A percentile compares a stretch with the other conserved stretches of the same genome.
These are phyloP conservation scores for Botia kubotai DNA, from an alignment of 2,797 vertebrate genomes.

Conservation along the genomic window DNA sequence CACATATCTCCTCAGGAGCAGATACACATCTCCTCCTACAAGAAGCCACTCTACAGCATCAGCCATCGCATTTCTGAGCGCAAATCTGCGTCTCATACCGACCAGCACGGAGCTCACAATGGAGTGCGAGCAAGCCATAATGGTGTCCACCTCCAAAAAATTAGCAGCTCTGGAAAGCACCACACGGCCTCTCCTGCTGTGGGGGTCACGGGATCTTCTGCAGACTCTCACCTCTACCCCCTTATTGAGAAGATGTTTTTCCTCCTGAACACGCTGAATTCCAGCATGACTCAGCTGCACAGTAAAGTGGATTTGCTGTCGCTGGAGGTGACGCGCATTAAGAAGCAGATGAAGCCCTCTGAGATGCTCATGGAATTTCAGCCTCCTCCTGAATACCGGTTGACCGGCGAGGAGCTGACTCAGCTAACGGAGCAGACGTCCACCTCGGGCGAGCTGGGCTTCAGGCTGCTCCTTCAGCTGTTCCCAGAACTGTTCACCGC, in stretches of 20 bases:
- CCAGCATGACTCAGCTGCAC: conserved; percentile 97
- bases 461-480: conserved; percentile 92
- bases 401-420: conserved; percentile 89
- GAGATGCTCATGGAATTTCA: conserved; percentile 91
- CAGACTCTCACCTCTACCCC: conserved; percentile 89
- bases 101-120: conserved; percentile 70
- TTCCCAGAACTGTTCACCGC: conserved; percentile 94
- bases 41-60: conserved; percentile 97
- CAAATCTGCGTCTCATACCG: conserved; percentile 82
- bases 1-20: conserved; percentile 73
- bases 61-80: conserved; percentile 97
- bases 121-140: conserved; percentile 62
- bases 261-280: conserved; percentile 94
- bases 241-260: conserved; percentile 99
- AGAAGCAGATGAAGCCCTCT: conserved; percentile 92
- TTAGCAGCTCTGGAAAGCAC: conserved; percentile 78
- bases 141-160: conserved; percentile 82
- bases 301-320: conserved; percentile 97
- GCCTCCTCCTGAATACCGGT: conserved; percentile 93
- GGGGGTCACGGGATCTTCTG: conserved; percentile 60
- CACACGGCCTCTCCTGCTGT: conserved; percentile 68
- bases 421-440: conserved; percentile 94
- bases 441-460: conserved; percentile 89
- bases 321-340: conserved; percentile 94
- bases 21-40: conserved; percentile 83